These are phyloP conservation scores for Platysteira castanea DNA, from an alignment of 2,113 vertebrate species.

Conservation along the genomic window DNA sequence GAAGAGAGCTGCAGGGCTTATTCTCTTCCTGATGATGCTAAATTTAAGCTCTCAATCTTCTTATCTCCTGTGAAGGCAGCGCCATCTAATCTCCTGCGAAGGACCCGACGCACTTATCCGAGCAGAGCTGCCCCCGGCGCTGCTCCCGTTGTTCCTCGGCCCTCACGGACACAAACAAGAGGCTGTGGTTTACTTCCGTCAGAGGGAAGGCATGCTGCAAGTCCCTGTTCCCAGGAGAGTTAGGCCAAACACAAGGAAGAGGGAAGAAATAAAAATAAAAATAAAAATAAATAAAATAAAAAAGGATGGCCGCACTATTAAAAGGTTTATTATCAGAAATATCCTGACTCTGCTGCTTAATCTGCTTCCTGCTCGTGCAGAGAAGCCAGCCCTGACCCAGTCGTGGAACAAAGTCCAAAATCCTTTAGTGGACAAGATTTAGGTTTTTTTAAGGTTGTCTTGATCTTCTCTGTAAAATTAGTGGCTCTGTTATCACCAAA, in stretches of 20 bases:
- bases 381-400: neutral
- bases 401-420: neutral
- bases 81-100: slow-evolving; percentile 1
- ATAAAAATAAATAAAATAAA: neutral
- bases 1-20: neutral
- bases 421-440: neutral
- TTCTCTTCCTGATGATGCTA: neutral
- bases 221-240: neutral
- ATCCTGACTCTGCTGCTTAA: neutral
- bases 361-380: neutral
- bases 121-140: neutral
- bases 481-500: fast-evolving
- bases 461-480: neutral
- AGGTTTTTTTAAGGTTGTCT: neutral
- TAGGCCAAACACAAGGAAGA: neutral
- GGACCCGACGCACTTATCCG: neutral
- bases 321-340: neutral
- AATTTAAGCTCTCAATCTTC: slow-evolving; percentile 35
- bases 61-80: neutral
- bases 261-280: too few species aligned
- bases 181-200: neutral
- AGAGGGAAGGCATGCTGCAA: neutral
- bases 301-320: fast-evolving
- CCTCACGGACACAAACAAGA: neutral
- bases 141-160: neutral